Conservation (phyloP, 2,888 invertebrate genomes). For the Leistus spinibarbis region DNA sequence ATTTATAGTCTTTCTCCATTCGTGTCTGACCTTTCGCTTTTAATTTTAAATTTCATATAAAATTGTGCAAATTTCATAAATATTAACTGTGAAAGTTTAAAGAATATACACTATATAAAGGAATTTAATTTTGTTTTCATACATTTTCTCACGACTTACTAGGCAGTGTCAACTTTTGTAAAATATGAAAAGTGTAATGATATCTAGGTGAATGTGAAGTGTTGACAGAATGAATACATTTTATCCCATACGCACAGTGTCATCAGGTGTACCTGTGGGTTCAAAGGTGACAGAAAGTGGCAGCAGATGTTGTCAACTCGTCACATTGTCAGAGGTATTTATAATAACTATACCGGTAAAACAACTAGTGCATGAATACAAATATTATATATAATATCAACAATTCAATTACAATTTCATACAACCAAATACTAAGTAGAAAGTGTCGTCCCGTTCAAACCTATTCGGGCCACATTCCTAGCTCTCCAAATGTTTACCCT, state of each 20-base stretch:
- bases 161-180: neutral
- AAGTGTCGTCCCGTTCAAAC: too few species aligned
- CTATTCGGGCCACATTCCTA: too few species aligned
- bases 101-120: too few species aligned
- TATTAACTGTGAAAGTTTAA: too few species aligned
- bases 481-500: too few species aligned
- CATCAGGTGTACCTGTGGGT: neutral
- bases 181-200: slow-evolving; percentile 1
- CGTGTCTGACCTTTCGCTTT: too few species aligned
- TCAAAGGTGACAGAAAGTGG: slow-evolving; percentile 4
- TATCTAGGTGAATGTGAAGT: slow-evolving; percentile 8
- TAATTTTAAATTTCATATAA: too few species aligned
- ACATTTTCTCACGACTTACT: slow-evolving; percentile 2
- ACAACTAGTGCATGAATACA: slow-evolving; percentile 1
- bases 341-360: neutral
- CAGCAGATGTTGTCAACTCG: neutral
- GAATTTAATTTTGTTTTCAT: neutral
- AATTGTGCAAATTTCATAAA: too few species aligned
- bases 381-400: too few species aligned
- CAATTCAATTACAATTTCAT: too few species aligned
- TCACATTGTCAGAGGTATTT: neutral
- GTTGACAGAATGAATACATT: neutral
- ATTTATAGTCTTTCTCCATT: too few species aligned
- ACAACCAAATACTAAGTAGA: too few species aligned
- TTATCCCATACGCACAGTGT: slow-evolving; percentile 4